Evolutionary conservation across 1,140 invertebrate genomes (phyloP), one percentile per base, ranked within the genome.

Genomic region (Pinna nobilis): DNA sequence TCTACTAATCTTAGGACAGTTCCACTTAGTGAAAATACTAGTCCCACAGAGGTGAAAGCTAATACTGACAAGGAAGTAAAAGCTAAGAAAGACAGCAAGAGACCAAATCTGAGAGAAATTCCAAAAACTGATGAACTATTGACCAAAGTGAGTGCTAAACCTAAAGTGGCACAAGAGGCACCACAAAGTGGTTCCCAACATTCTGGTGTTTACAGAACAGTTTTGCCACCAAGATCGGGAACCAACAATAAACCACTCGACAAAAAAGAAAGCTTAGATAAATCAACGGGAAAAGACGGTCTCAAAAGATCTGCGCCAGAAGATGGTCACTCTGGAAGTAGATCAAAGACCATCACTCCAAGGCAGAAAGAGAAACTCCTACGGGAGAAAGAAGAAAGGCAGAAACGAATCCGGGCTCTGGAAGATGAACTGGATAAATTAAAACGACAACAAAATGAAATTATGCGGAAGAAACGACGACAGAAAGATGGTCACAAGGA

Each of bases 401-500:
- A 76, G 33, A 74, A 76, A 49, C 64, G 78, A 41, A 44, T 86
- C 2, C 60, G 74, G 49, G 44, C 69, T 33, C 71, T 88, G 51
- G 78, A 85, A 72, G 75, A 69, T 25, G 84, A 86, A 73, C 50
- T 84, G 49, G 64, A 65, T 13, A 82, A 77, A 25, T 77, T 88
- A 18, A 67, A 77, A 30, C 81, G 84, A 66, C 85, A 87, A 59
- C 83, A 87, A 59, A 84, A 85, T 70, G 86, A 87, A 67, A 41
- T 87, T 55, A 86, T 87, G 81, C 67, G 86, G 33, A 86, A 84
- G 65, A 84, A 84, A 64, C 78, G 82, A 49, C 80, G 80, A 25
- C 74, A 82, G 37, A 86, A 79, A 73, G 85, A 86, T 63, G 84
- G 83, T 0, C 82, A 87, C 61, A 83, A 83, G 57, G 86, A 88